Evolutionary conservation across 2,888 invertebrate species (phyloP), one percentile per base, ranked within the genome.

Genomic region (Choreutis nemorana): DNA sequence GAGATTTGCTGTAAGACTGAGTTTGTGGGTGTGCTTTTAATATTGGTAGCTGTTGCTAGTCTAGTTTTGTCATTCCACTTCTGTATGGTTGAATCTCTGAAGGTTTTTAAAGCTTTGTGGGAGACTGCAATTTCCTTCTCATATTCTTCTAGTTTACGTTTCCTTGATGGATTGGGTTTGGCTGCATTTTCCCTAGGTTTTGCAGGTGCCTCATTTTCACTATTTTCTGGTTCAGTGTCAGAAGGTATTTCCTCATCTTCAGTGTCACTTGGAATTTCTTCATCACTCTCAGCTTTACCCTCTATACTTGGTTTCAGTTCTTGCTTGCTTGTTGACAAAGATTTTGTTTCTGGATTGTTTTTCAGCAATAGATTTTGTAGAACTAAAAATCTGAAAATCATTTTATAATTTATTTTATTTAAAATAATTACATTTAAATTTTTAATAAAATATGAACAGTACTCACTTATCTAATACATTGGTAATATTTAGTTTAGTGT

Each of bases 1-100:
- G 95, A 88, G 43, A 97, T 93, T 71, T 96, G 93, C 47, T 87
- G 89, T 3, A 87, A 58, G 8, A 88, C 71, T 45, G 84, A 88
- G 60, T 71, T 87, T 28, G 75, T 82, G 44, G 75, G 84, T 38
- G 84, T 75, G 44, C 68, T 80, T 46, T 83, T 87, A 5, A 87
- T 73, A 45, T 82, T 84, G 4, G 85, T 82, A n/a, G 83, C 80
- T 7, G 85, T 80, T 1, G 87, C 79, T 16, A 92, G 65, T 40
- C 89, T 83, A 0, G 95, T 97, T 64, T 94, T 94, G 36, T 96
- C 94, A 65, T 95, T 90, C 97, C 97, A 97, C 60, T 95, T 95
- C 44, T 93, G 88, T 35, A 98, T 88, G 5, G 90, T 87, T 1
- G 84, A 67, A 53, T 96, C 87, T 55, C 95, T 85, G 49, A 87